These are phyloP conservation scores for Myrmecobius fasciatus DNA, from an alignment of 2,113 vertebrate species.

Conservation along the genomic window DNA sequence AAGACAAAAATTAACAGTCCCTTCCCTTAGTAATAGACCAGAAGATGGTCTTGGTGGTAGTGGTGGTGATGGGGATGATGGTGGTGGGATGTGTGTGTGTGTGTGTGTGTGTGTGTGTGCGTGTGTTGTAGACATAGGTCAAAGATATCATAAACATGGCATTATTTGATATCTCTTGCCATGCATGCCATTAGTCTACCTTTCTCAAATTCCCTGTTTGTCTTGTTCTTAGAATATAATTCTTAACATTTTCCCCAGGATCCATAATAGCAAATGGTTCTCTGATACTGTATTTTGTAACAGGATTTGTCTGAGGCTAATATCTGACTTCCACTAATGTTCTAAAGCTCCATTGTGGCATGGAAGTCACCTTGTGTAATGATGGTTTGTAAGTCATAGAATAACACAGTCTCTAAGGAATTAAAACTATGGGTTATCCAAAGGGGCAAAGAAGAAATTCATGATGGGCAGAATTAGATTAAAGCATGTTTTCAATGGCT, in stretches of 20 bases:
- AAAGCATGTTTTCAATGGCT: not conserved
- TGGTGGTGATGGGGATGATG: too few relatives aligned
- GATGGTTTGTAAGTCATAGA: not conserved
- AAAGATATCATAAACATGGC: not conserved
- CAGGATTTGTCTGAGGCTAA: not conserved
- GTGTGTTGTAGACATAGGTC: not conserved
- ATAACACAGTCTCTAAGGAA: not conserved
- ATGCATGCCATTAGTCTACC: not conserved
- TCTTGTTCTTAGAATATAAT: not conserved
- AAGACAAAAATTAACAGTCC: not conserved
- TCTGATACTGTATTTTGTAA: not conserved
- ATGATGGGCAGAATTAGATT: not conserved
- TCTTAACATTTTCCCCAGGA: not conserved
- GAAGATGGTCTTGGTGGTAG: not conserved
- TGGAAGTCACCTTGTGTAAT: not conserved
- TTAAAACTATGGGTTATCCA: not conserved
- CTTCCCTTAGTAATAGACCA: not conserved
- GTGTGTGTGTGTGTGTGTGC: too few relatives aligned
- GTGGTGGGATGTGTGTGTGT: not conserved
- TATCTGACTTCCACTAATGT: not conserved
- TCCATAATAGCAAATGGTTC: not conserved
- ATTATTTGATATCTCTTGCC: not conserved
- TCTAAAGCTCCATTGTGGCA: not conserved
- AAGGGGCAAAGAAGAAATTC: not conserved
- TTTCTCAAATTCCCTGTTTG: not conserved